Conservation (phyloP, 2,888 invertebrate species). For the Drosophila meridiana region DNA sequence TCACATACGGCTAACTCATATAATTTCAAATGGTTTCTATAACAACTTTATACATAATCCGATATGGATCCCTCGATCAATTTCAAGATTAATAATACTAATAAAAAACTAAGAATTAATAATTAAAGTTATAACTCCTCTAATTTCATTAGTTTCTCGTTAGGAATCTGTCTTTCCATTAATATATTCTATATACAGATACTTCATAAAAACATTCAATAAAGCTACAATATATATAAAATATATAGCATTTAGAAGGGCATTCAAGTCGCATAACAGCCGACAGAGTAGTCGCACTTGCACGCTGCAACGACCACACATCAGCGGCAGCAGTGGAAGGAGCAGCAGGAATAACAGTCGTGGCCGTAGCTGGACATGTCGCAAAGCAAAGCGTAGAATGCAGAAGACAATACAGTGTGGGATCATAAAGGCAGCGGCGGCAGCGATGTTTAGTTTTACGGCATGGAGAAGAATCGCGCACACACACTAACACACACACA, state of each 20-base stretch:
- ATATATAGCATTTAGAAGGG: not conserved
- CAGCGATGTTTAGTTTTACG: slow-evolving; percentile 47
- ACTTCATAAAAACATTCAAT: too few relatives aligned
- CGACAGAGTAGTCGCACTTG: slow-evolving; percentile 40
- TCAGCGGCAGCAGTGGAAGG: slow-evolving; percentile 1
- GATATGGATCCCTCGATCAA: not conserved
- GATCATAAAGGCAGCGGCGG: slow-evolving; percentile 41
- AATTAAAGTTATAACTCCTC: too few relatives aligned
- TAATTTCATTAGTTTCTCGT: too few relatives aligned
- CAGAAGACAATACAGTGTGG: slow-evolving; percentile 41
- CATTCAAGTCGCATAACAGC: slow-evolving; percentile 16
- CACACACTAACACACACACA: slow-evolving; percentile 10
- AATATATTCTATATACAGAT: too few relatives aligned
- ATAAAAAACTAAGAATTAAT: too few relatives aligned
- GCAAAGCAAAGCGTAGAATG: slow-evolving; percentile 40
- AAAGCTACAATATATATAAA: not conserved
- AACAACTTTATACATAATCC: too few relatives aligned
- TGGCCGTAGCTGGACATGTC: slow-evolving; percentile 23
- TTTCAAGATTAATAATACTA: not conserved
- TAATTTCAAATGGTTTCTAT: too few relatives aligned
- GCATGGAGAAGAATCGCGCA: slow-evolving; percentile 6
- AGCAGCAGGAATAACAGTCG: slow-evolving; percentile 7
- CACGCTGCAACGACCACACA: slow-evolving; percentile 27
- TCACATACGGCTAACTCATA: too few relatives aligned
- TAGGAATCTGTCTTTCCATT: too few relatives aligned